Evolutionary conservation across 2,888 invertebrate species (phyloP), one percentile per base, ranked within the genome.

Genomic region (Andricus quercusramuli): DNA sequence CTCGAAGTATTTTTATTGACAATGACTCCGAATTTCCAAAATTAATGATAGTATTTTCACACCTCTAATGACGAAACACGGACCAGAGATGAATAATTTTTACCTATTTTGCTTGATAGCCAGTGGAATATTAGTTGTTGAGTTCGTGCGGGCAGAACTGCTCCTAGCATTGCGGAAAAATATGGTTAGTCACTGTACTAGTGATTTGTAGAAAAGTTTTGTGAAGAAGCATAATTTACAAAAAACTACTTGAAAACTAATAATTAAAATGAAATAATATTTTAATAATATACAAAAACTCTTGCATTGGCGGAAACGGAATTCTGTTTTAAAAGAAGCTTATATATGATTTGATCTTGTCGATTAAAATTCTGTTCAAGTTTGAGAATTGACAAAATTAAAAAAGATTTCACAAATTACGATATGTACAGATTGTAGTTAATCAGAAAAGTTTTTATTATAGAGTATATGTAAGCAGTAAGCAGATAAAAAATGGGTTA

Each of bases 121-220:
- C 88, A 90, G 89, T 87, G 93, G 91, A 86, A 92, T 93, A 89
- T 93, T 93, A 93, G 93, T 92, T 83, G 92, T 90, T 84, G 93
- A 93, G 86, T 90, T 91, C 87, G 92, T 90, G 87, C 89, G 90
- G 85, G 90, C 87, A 85, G 92, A 92, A 84, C 91, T 90, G 91
- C 90, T 91, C 92, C 92, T 93, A 84, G 83, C 85, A 82, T 88
- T 85, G 84, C 85, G 83, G 83, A 85, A 83, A 79, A 82, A 67
- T 76, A 47, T 65, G 37, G 78, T 82, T 84, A 84, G 67, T 68
- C 17, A 59, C 25, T 64, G 11, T 29, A 32, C 29, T 2, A 74
- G 56, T 29, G 29, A 78, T 29, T 51, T 51, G 20, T 20, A n/a
- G n/a, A 29, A 64, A 29, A 8, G 47, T 51, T 74, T 56, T n/a